Evolutionary conservation across 2,797 vertebrate species (phyloP).

Genomic region (Pangasius djambal): DNA sequence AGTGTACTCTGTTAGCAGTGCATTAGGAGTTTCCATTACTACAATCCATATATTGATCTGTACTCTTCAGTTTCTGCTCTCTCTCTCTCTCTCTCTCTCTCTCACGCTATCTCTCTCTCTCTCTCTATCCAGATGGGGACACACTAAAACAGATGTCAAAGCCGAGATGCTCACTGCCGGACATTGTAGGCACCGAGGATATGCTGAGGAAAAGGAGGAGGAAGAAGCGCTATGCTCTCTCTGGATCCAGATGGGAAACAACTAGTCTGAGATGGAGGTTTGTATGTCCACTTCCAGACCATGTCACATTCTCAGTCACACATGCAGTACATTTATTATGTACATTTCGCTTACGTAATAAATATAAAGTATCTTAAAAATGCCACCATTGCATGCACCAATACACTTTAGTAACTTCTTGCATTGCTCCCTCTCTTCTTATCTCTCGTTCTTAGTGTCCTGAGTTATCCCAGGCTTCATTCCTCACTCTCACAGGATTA

Average conservation of each 20-base stretch:
- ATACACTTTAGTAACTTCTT: not conserved
- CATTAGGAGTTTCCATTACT: constrained; percentile 44
- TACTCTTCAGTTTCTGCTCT: constrained; percentile 29
- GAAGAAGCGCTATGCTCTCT: constrained; percentile 77
- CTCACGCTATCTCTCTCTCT: not conserved
- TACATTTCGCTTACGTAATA: not conserved
- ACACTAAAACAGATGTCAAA: constrained; percentile 76
- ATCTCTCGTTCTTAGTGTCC: constrained; percentile 68
- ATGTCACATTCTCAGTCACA: not conserved
- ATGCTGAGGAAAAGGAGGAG: constrained; percentile 71
- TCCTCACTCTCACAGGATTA: not conserved
- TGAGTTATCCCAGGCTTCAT: constrained; percentile 72
- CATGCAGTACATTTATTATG: not conserved
- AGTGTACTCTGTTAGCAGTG: constrained; percentile 6
- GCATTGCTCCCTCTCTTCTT: not conserved
- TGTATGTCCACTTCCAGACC: constrained; percentile 39
- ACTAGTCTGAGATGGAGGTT: constrained; percentile 74
- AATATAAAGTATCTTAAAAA: not conserved
- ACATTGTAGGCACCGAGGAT: constrained; percentile 79
- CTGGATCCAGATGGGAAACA: constrained; percentile 80
- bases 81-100: constrained; percentile 5
- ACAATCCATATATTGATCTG: constrained; percentile 54
- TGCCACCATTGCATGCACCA: too few relatives aligned
- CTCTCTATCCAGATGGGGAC: constrained; percentile 60
- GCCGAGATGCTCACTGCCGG: constrained; percentile 88